Base-by-base conservation (phyloP, 1,140 invertebrate genomes). In the Carposina sasakii region DNA sequence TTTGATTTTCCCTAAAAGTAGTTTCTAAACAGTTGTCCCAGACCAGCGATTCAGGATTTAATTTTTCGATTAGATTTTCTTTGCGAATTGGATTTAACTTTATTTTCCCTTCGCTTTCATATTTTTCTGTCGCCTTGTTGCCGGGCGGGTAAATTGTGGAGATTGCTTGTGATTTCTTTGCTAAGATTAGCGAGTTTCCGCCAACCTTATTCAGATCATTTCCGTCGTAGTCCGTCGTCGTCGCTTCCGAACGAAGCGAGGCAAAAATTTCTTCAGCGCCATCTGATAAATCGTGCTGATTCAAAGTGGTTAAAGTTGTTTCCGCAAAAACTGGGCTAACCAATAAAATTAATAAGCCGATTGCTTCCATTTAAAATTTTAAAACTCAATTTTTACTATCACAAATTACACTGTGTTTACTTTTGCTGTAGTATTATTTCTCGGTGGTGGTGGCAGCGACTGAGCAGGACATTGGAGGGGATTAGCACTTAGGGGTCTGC, bases 401-500 rank as follows among this genome's bases (percentile, higher is more conserved):
- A n/a, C n/a, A n/a, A n/a, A n/a, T n/a, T n/a, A n/a, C n/a, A n/a
- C n/a, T n/a, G n/a, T n/a, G n/a, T n/a, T n/a, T n/a, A n/a, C n/a
- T n/a, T n/a, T n/a, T n/a, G n/a, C n/a, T n/a, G n/a, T n/a, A n/a
- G n/a, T n/a, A n/a, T n/a, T n/a, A n/a, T n/a, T n/a, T n/a, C n/a
- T n/a, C n/a, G 57, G 42, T 52, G 62, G 54, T 76, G 67, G 72
- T 67, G 58, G 42, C 30, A 37, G 52, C 50, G 51, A n/a, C 48
- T 58, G 62, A 55, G 63, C 52, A 62, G 68, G 67, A 57, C 73
- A 72, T 66, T 69, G 71, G 60, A 67, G 62, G 57, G 79, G 76
- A 79, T 81, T 76, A 74, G 79, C 79, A 83, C 79, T 81, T 83
- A 72, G 70, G 60, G 70, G 79, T 81, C 76, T 83, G 79, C 78